Percentiles rank a stretch among this genome's conserved stretches.
These are phyloP conservation scores for Himalopsyche kuldschensis DNA, from an alignment of 2,888 invertebrate species.

Conservation along the genomic window DNA sequence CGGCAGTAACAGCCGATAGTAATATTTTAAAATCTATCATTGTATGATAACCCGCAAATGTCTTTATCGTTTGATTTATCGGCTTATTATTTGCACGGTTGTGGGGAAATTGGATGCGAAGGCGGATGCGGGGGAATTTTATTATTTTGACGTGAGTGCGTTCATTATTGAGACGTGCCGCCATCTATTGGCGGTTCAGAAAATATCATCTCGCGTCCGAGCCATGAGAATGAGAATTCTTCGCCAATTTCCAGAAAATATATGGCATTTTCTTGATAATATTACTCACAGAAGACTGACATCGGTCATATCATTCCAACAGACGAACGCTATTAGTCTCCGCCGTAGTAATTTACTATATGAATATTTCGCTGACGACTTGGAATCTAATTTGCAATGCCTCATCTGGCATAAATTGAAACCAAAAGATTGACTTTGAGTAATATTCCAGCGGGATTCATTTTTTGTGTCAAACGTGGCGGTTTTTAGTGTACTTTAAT, in stretches of 20 bases:
- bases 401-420: neutral
- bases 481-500: too few relatives aligned
- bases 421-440: neutral
- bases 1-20: too few relatives aligned
- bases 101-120: slow-evolving; percentile 23
- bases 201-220: neutral
- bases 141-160: neutral
- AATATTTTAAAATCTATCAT: neutral
- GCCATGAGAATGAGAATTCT: neutral
- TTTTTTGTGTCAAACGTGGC: neutral
- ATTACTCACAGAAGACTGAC: neutral
- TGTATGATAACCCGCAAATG: neutral
- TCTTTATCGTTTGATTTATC: slow-evolving; percentile 26
- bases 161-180: neutral
- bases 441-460: neutral
- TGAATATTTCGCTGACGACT: neutral
- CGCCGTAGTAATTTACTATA: neutral
- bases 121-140: neutral
- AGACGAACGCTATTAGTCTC: neutral
- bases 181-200: neutral
- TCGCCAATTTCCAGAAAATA: neutral
- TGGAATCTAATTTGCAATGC: neutral
- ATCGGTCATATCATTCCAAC: neutral
- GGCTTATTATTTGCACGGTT: slow-evolving; percentile 23
- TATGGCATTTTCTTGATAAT: neutral